Evolutionary conservation across 2,888 invertebrate species (phyloP), one percentile per base, ranked within the genome.

Genomic region (Polydrusus pterygomalis): DNA sequence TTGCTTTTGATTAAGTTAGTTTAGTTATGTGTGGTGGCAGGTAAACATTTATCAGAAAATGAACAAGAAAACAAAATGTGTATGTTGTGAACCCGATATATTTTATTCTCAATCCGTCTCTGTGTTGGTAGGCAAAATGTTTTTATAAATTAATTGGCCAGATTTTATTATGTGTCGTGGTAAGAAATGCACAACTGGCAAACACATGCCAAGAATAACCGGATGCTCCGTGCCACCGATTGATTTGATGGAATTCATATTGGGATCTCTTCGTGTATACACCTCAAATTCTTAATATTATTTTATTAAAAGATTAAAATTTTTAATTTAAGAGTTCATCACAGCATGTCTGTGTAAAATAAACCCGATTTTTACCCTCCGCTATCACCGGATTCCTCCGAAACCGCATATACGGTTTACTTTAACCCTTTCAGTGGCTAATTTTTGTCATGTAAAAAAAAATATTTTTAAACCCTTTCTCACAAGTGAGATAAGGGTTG

Each of bases 171-270:
- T 77, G 73, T 77, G 75, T 78, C 75, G 73, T 77, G 73, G 74
- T 65, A 58, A 70, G 78, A 78, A 79, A 78, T 78, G 80, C 79
- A 84, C 86, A 85, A 85, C 85, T 86, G 85, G 86, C 84, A 83
- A 84, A 83, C 86, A 86, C 80, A 84, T 86, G 86, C 84, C 82
- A 82, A 82, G 79, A 79, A 79, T 80, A 80, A 84, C 86, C 86
- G 86, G 86, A 86, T 85, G 85, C 82, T 80, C 79, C 81, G 82
- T 84, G 84, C 84, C 84, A 85, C 80, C 84, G 83, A 85, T 85
- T 83, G 84, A 85, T 84, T 84, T 85, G 85, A 84, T 78, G 82
- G 83, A 84, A 83, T 84, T 85, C 85, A 82, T 83, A 84, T 83
- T 82, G 85, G 77, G 78, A 78, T 77, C 80, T 54, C 54, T 54